phyloP scores from a whole-genome alignment of 2,797 vertebrate genomes.

The Coregonus suidteri region DNA sequence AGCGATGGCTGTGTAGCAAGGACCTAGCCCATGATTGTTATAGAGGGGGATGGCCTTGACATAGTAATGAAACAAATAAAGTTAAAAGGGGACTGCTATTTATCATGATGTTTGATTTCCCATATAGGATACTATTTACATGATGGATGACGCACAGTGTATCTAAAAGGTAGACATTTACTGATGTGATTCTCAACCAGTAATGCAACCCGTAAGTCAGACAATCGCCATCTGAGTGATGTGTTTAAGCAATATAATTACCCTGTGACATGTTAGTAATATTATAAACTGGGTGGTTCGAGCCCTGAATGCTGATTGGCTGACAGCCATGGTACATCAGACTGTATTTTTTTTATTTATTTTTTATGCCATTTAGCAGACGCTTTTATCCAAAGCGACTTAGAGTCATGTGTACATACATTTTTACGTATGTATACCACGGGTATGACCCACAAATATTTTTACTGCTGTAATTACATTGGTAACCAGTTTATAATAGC shows the following conservation, averaged over 20 bases:
- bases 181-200: not conserved
- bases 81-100: constrained; percentile 12
- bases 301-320: not conserved
- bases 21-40: constrained; percentile 27
- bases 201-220: constrained; percentile 4
- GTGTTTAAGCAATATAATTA: not conserved
- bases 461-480: no score
- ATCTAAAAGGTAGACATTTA: not conserved
- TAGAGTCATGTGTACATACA: no score
- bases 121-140: not conserved
- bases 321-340: not conserved
- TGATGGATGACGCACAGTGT: not conserved
- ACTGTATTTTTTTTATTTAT: no score
- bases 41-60: constrained; percentile 8
- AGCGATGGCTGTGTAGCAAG: constrained; percentile 12
- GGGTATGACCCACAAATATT: no score
- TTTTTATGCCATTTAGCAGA: no score
- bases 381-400: no score
- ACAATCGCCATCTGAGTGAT: not conserved
- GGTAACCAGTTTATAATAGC: no score
- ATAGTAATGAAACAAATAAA: not conserved
- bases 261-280: not conserved
- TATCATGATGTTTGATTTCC: constrained; percentile 4
- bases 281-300: no score
- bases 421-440: no score